phyloP scores from a whole-genome alignment of 2,113 vertebrate species.

The Xyrauchen texanus region DNA sequence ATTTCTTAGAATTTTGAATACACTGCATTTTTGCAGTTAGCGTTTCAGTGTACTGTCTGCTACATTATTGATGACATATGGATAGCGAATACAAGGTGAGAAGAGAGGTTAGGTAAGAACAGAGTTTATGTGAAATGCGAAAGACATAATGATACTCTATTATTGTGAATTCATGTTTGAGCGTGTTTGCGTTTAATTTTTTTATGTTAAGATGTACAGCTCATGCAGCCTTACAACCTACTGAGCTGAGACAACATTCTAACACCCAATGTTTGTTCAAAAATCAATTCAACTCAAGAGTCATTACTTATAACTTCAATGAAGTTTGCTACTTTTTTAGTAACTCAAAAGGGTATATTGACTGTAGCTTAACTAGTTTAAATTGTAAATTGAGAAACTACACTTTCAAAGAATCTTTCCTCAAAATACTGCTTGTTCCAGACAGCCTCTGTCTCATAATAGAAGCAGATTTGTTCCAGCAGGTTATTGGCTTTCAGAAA shows the following conservation, averaged over 20 bases:
- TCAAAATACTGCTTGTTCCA: not conserved
- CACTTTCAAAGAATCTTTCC: not conserved
- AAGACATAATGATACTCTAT: not conserved
- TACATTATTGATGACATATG: not conserved
- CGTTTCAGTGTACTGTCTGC: not conserved
- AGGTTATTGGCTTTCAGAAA: not conserved
- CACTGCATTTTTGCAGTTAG: not conserved
- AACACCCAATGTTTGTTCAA: no score
- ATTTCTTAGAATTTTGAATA: conserved; percentile 6
- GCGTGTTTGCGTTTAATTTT: no score
- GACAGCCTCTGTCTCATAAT: not conserved
- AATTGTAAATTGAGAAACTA: not conserved
- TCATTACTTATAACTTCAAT: no score
- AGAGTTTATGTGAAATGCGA: conserved; percentile 15
- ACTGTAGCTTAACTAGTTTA: not conserved
- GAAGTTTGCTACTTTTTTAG: no score
- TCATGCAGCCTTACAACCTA: no score
- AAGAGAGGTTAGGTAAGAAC: not conserved
- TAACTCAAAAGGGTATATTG: not conserved
- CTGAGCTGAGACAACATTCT: no score
- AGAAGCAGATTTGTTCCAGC: not conserved
- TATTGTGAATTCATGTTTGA: no score
- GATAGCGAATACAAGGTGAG: conserved; percentile 27
- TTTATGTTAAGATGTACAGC: no score
- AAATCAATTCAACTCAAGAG: no score